phyloP scores from a whole-genome alignment of 2,797 vertebrate genomes.

The Micromesistius poutassou region DNA sequence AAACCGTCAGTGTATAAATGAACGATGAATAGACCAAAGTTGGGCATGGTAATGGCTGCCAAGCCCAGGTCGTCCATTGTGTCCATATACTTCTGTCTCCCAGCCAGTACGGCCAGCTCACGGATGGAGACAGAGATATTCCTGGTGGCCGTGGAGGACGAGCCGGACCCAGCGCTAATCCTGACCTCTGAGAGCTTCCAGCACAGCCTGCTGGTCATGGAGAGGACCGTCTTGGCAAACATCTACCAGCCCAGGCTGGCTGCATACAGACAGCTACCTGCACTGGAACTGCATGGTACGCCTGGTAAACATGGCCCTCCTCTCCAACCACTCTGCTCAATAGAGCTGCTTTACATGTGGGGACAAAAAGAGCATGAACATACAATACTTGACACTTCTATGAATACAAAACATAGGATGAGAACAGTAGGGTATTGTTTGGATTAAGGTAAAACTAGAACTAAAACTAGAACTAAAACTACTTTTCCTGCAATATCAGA shows the following conservation, averaged over 20 bases:
- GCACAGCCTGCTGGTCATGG: constrained; percentile 78
- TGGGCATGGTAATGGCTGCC: neutral
- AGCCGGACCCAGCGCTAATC: constrained; percentile 61
- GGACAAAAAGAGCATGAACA: neutral
- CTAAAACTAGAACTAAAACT: too few species aligned
- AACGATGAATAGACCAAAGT: neutral
- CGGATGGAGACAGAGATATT: constrained; percentile 58
- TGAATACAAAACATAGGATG: neutral
- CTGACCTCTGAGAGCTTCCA: constrained; percentile 77
- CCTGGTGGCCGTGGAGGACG: constrained; percentile 49
- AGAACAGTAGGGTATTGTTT: too few species aligned
- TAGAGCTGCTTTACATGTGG: neutral
- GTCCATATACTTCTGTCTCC: neutral
- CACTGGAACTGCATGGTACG: constrained; percentile 19
- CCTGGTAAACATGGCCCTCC: neutral
- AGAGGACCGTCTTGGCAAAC: constrained; percentile 81
- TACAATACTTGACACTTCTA: neutral
- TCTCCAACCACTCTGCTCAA: neutral
- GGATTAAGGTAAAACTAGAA: neutral
- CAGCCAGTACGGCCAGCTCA: constrained; percentile 71
- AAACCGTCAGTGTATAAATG: neutral
- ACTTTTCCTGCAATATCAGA: neutral
- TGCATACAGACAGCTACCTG: constrained; percentile 79
- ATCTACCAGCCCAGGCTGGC: constrained; percentile 81
- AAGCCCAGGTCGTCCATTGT: neutral